Conservation (phyloP, 2,888 invertebrate species). For the Rhamphomyia laevipes region DNA sequence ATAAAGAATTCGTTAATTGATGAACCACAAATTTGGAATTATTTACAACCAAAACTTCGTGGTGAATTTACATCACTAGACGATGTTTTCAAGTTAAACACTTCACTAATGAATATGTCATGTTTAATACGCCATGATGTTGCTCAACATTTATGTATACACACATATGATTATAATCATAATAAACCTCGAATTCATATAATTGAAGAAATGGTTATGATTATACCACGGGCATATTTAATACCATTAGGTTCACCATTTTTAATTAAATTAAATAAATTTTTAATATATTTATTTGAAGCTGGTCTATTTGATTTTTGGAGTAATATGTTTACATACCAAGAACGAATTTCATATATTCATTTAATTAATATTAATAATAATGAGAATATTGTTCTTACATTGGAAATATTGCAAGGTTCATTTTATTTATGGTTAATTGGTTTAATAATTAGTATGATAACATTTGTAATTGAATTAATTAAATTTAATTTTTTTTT, state of each 20-base stretch:
- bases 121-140: constrained; percentile 24
- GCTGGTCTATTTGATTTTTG: constrained; percentile 27
- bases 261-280: constrained; percentile 23
- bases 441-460: constrained; percentile 13
- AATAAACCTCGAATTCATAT: constrained; percentile 27
- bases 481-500: no score
- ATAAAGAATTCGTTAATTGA: background rate
- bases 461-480: no score
- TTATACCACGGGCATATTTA: constrained; percentile 24
- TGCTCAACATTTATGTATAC: constrained; percentile 24
- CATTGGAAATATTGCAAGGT: constrained; percentile 27
- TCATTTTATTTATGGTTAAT: constrained; percentile 30
- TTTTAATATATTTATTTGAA: constrained; percentile 22
- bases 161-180: constrained; percentile 21
- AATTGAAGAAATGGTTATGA: constrained; percentile 26
- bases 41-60: background rate
- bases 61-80: background rate
- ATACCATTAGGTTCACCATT: constrained; percentile 25
- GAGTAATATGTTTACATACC: constrained; percentile 6
- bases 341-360: no score
- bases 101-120: constrained; percentile 13
- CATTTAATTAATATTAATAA: no score
- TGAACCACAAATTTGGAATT: background rate
- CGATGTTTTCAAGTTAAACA: no score
- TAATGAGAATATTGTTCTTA: constrained; percentile 20